Base-by-base conservation (phyloP, 1,140 invertebrate genomes). In the Diploscapter pachys region DNA sequence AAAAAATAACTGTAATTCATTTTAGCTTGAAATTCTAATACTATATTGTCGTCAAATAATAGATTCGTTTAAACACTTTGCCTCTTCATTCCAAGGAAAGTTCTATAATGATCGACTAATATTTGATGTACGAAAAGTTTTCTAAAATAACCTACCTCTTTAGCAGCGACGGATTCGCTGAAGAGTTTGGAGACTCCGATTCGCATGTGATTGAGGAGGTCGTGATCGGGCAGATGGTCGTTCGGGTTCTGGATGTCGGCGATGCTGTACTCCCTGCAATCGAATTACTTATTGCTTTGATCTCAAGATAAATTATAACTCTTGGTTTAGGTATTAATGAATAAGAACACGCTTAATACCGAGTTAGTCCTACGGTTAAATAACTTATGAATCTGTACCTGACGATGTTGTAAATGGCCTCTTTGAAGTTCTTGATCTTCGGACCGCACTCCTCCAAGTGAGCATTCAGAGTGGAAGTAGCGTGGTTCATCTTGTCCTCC, bases 221-320 rank as follows among this genome's bases (percentile, higher is more conserved):
- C 73, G 59, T 74, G 73, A 55, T 74, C 73, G 3, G 73, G 73
- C 8, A 74, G 66, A 31, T 74, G 73, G 63, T 74, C 73, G 51
- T 74, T 74, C 64, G 68, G 73, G 4, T 31, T 13, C n/a, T 56
- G 13, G 53, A 70, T 61, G 6, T 70, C 68, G 53, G 68, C 68
- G 13, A 70, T 70, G 48, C 63, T 70, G 68, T 52, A 70, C 31
- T 70, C 68, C 31, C 31, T 31, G 31, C 31, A 31, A 31, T 31
- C 31, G 31, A 31, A 31, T 31, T 31, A 1, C 31, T 31, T 31
- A 31, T 31, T 31, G 31, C 31, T 31, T 31, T 31, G 31, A 1
- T 31, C 31, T 31, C 31, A 31, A 31, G 0, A 31, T 1, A 31
- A 31, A 31, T 31, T 31, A 31, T 1, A 31, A 31, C 31, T 31